Percentiles rank a stretch among this genome's conserved stretches.
These are phyloP conservation scores for Nephrotoma guestfalica DNA, from an alignment of 2,888 invertebrate genomes.

Conservation along the genomic window DNA sequence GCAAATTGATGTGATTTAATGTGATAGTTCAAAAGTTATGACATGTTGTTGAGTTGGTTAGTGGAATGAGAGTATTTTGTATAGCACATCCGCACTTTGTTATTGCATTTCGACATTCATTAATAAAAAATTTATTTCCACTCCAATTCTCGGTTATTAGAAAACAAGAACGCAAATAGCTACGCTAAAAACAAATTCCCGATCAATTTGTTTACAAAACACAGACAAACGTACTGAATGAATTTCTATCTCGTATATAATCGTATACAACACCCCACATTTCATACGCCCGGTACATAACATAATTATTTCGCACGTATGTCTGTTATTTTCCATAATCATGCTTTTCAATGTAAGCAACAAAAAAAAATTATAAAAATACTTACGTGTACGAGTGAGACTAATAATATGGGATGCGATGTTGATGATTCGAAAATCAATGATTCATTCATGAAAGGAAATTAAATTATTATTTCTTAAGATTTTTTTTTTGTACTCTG, in stretches of 20 bases:
- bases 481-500: too few species aligned
- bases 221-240: neutral
- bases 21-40: neutral
- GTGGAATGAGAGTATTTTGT: neutral
- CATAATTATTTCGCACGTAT: neutral
- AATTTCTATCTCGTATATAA: neutral
- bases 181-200: neutral
- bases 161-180: neutral
- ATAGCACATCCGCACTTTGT: neutral
- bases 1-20: neutral
- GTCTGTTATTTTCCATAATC: neutral
- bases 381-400: too few species aligned
- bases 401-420: neutral
- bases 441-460: neutral
- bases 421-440: neutral
- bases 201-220: neutral
- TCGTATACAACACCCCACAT: neutral
- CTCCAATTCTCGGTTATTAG: neutral
- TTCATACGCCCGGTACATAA: neutral
- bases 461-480: neutral
- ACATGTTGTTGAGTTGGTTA: neutral
- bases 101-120: neutral
- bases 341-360: neutral
- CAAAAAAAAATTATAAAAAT: too few species aligned
- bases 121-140: neutral